Evolutionary conservation across 1,140 invertebrate species (phyloP).

Genomic region (Ladona fulva): DNA sequence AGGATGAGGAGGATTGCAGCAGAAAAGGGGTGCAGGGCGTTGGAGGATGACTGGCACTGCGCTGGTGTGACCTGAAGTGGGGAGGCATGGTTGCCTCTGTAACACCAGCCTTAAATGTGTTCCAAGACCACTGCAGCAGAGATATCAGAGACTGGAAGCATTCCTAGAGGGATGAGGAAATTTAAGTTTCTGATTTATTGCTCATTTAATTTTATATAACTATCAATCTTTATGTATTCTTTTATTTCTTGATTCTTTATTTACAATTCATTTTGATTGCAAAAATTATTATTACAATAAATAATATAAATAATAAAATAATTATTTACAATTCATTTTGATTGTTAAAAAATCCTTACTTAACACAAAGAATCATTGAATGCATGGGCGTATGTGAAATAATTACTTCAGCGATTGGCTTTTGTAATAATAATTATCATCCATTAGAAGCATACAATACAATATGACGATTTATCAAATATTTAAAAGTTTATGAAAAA

Average conservation of each 20-base stretch:
- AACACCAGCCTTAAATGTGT: slow-evolving; percentile 57
- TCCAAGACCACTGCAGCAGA: slow-evolving; percentile 73
- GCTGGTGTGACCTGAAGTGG: slow-evolving; percentile 23
- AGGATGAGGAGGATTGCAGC: slow-evolving; percentile 34
- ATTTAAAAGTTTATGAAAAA: too few species aligned
- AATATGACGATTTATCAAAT: too few species aligned
- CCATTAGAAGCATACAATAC: too few species aligned
- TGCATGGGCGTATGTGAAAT: too few species aligned
- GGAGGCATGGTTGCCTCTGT: slow-evolving; percentile 34
- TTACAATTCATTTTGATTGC: background rate
- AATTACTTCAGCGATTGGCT: too few species aligned
- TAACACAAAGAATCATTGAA: too few species aligned
- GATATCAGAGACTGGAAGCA: slow-evolving; percentile 78
- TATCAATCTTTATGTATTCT: background rate
- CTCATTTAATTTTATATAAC: background rate
- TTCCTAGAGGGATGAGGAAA: slow-evolving; percentile 38
- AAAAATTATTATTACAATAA: background rate
- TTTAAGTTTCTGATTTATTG: background rate
- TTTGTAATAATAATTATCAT: too few species aligned
- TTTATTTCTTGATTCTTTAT: background rate
- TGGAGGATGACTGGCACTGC: slow-evolving; percentile 33
- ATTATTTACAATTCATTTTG: too few species aligned
- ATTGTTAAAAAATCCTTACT: too few species aligned
- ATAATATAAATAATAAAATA: too few species aligned
- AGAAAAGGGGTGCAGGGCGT: slow-evolving; percentile 31